Conservation (phyloP, 2,888 invertebrate genomes). For the Coelopa pilipes region DNA sequence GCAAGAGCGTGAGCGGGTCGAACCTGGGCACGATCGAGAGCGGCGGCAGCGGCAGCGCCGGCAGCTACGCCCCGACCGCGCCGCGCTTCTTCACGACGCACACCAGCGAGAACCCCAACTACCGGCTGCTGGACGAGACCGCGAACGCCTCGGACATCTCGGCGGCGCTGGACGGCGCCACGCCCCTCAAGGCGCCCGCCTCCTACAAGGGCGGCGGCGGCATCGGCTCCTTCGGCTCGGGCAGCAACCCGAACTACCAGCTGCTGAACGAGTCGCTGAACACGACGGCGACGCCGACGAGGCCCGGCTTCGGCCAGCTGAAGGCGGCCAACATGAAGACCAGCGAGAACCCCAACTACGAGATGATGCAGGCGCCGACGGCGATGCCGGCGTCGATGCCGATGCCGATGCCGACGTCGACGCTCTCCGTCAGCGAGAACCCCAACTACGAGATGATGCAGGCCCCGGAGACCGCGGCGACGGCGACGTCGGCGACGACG, state of each 20-base stretch:
- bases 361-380: slow-evolving; percentile 45
- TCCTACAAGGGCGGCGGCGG: slow-evolving; percentile 30
- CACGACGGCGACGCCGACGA: slow-evolving; percentile 40
- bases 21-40: slow-evolving; percentile 49
- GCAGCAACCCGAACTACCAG: slow-evolving; percentile 51
- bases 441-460: slow-evolving; percentile 59
- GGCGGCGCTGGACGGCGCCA: slow-evolving; percentile 34
- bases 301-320: not conserved
- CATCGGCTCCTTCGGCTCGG: slow-evolving; percentile 31
- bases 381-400: not conserved
- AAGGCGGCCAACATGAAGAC: slow-evolving; percentile 29
- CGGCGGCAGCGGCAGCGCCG: slow-evolving; percentile 59
- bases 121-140: slow-evolving; percentile 57
- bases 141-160: slow-evolving; percentile 45
- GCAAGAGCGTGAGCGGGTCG: slow-evolving; percentile 45
- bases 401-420: not conserved
- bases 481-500: slow-evolving; percentile 50
- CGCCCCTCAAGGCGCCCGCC: slow-evolving; percentile 36
- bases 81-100: slow-evolving; percentile 53
- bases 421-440: slow-evolving; percentile 48
- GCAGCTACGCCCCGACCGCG: slow-evolving; percentile 53
- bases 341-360: slow-evolving; percentile 56
- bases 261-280: slow-evolving; percentile 53
- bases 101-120: slow-evolving; percentile 60
- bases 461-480: slow-evolving; percentile 47